Percentiles rank a stretch among this genome's conserved stretches.
Evolutionary conservation across 1,140 invertebrate species (phyloP).

Genomic region (Psix sp.): DNA sequence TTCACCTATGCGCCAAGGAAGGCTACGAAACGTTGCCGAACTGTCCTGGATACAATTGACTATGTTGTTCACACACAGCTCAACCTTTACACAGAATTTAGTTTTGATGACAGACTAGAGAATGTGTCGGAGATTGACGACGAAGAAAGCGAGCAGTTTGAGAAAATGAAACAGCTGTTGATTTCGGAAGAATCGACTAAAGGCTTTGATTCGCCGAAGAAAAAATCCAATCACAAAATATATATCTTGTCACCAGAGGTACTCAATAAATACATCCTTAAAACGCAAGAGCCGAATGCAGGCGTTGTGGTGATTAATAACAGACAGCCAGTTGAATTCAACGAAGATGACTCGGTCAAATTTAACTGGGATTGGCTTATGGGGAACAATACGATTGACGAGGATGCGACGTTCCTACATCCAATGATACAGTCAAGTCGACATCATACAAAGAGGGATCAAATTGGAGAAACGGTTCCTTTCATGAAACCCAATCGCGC

Average conservation of each 20-base stretch:
- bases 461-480: conserved; percentile 1
- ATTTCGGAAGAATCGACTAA: not conserved
- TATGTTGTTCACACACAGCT: conserved; percentile 18
- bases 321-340: not conserved
- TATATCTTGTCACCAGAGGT: conserved; percentile 51
- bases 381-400: conserved; percentile 14
- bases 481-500: conserved; percentile 58
- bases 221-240: conserved; percentile 27
- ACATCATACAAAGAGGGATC: not conserved
- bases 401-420: conserved; percentile 31
- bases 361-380: conserved; percentile 42
- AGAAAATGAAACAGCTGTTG: conserved; percentile 47
- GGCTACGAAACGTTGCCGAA: not conserved
- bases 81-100: conserved; percentile 3
- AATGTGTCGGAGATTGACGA: conserved; percentile 11
- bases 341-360: conserved; percentile 4
- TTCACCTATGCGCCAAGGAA: conserved; percentile 28
- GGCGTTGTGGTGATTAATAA: conserved; percentile 22
- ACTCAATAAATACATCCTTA: conserved; percentile 40
- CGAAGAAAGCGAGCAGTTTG: conserved; percentile 45
- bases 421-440: conserved; percentile 4
- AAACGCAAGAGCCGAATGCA: not conserved
- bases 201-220: not conserved
- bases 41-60: conserved; percentile 26
- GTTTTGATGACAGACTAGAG: not conserved